Percentiles rank a stretch among this genome's conserved stretches.
Evolutionary conservation across 64 coral and sea anemone genomes (phyloP).

Genomic region (Stylophora pistillata): DNA sequence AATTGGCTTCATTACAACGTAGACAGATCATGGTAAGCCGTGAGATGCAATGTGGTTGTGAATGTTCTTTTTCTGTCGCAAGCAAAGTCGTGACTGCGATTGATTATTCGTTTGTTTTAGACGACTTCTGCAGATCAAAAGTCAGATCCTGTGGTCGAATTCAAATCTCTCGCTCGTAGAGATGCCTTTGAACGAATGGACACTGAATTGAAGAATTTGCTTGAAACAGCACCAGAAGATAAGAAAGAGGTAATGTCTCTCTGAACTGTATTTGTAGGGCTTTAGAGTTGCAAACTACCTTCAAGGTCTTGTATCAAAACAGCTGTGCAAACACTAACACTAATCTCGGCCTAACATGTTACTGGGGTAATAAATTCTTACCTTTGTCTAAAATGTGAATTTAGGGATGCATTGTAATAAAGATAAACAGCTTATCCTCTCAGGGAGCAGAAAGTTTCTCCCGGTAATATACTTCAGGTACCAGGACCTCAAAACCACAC

Average conservation of each 20-base stretch:
- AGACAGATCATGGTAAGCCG: conserved; percentile 21
- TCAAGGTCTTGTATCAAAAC: neutral
- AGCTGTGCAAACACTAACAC: too few species aligned
- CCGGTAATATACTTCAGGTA: too few species aligned
- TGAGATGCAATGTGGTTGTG: neutral
- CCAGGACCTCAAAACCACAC: too few species aligned
- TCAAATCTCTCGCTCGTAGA: conserved; percentile 50
- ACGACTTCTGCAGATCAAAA: neutral
- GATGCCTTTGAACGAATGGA: conserved; percentile 69
- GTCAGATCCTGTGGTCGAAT: conserved; percentile 23
- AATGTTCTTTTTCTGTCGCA: neutral
- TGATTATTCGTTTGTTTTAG: neutral
- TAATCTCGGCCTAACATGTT: too few species aligned
- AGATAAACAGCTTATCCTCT: too few species aligned
- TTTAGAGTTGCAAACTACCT: neutral
- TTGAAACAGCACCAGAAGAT: conserved; percentile 19
- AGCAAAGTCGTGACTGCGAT: neutral
- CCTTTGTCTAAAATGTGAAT: too few species aligned
- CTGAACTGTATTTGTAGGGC: too few species aligned
- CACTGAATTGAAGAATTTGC: conserved; percentile 17
- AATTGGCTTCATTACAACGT: neutral
- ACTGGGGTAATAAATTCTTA: too few species aligned
- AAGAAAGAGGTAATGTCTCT: conserved; percentile 6
- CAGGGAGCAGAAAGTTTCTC: too few species aligned
- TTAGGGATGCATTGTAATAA: too few species aligned